Evolutionary conservation across 2,797 vertebrate genomes (phyloP).

Genomic region (Diceros bicornis): DNA sequence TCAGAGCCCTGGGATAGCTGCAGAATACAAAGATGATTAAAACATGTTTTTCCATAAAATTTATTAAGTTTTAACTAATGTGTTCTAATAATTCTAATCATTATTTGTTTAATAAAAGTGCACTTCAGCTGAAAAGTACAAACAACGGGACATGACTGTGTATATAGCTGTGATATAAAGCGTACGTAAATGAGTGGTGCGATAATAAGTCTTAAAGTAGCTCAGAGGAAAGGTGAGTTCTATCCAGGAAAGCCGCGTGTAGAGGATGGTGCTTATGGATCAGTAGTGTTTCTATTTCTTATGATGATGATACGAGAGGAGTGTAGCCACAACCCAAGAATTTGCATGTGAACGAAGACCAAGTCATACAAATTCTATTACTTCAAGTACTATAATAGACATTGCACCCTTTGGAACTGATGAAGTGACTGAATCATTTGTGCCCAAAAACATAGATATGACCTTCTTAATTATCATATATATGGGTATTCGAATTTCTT

Average conservation of each 20-base stretch:
- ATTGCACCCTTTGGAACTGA: neutral
- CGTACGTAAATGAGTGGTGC: neutral
- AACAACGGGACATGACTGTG: neutral
- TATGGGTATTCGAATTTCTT: slow-evolving; percentile 35
- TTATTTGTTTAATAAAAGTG: slow-evolving; percentile 19
- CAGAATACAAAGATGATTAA: neutral
- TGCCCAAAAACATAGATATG: neutral
- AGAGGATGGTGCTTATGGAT: neutral
- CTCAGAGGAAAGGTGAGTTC: neutral
- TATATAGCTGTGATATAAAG: neutral
- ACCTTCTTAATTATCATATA: slow-evolving; percentile 20
- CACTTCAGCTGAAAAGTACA: neutral
- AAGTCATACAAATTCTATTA: neutral
- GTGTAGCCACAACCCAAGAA: neutral
- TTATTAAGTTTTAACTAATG: neutral
- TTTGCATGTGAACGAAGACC: neutral
- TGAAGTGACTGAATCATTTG: neutral
- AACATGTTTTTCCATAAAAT: slow-evolving; percentile 25
- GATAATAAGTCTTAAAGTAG: neutral
- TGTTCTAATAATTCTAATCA: neutral
- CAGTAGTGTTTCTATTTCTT: neutral
- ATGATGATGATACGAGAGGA: neutral
- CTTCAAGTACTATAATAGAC: neutral
- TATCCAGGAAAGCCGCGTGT: neutral
- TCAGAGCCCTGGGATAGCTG: neutral